Evolutionary conservation across 2,888 invertebrate genomes (phyloP).

Genomic region (Scaptomyza reducta): DNA sequence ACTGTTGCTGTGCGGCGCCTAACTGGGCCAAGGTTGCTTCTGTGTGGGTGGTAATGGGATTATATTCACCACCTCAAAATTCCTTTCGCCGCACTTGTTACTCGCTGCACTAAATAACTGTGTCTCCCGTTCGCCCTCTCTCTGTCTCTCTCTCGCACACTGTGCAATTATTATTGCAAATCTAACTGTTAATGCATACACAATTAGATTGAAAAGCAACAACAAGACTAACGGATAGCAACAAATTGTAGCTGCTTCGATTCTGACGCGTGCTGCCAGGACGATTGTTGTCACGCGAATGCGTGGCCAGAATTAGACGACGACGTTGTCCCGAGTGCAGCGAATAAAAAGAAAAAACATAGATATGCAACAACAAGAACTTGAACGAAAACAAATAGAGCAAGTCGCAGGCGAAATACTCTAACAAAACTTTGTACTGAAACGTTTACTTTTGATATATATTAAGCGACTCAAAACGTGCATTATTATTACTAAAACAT

Average conservation of each 20-base stretch:
- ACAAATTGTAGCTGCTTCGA: not conserved
- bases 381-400: not conserved
- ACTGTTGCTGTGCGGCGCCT: conserved; percentile 40
- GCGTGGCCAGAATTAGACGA: conserved; percentile 33
- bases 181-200: conserved; percentile 8
- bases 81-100: conserved; percentile 5
- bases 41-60: not conserved
- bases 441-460: not conserved
- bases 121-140: not conserved
- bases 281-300: conserved; percentile 72
- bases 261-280: conserved; percentile 39
- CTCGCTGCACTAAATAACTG: conserved; percentile 4
- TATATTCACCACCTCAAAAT: conserved; percentile 1
- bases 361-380: not conserved
- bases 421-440: not conserved
- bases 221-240: not conserved
- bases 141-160: not conserved
- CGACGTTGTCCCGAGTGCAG: not conserved
- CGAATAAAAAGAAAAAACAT: not conserved
- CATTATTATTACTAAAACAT: no score
- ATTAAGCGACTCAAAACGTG: no score
- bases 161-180: not conserved
- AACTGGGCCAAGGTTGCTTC: conserved; percentile 62
- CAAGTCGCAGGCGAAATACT: not conserved
- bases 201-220: not conserved